Conservation (phyloP, 2,888 invertebrate species). For the Polia nebulosa region DNA sequence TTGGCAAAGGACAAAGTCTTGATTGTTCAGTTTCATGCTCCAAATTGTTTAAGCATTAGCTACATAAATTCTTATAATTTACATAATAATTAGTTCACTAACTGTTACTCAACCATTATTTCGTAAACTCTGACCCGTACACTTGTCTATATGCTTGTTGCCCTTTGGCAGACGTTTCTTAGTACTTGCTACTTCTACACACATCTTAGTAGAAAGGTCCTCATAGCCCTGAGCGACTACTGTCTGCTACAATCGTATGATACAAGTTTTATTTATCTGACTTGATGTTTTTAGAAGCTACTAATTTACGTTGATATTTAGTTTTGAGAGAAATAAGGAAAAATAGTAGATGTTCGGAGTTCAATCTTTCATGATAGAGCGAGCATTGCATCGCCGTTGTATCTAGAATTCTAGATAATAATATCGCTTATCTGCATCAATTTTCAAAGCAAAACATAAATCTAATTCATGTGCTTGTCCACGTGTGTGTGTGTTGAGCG, state of each 20-base stretch:
- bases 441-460: conserved; percentile 33
- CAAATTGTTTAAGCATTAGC: conserved; percentile 36
- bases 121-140: background rate
- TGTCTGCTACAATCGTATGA: background rate
- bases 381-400: background rate
- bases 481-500: conserved; percentile 70
- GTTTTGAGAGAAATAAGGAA: background rate
- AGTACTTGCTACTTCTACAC: too few species aligned
- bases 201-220: background rate
- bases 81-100: conserved; percentile 10
- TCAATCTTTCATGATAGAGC: background rate
- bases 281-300: background rate
- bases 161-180: conserved; percentile 23
- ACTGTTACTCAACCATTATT: background rate
- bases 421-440: conserved; percentile 13
- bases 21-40: conserved; percentile 49
- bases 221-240: conserved; percentile 3
- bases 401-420: background rate
- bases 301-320: background rate
- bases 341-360: background rate
- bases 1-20: conserved; percentile 33
- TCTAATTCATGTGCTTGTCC: conserved; percentile 50
- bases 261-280: background rate
- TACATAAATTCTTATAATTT: conserved; percentile 24
- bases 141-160: background rate